These are phyloP conservation scores for Danio tinwini DNA, from an alignment of 2,797 vertebrate genomes.

Conservation along the genomic window DNA sequence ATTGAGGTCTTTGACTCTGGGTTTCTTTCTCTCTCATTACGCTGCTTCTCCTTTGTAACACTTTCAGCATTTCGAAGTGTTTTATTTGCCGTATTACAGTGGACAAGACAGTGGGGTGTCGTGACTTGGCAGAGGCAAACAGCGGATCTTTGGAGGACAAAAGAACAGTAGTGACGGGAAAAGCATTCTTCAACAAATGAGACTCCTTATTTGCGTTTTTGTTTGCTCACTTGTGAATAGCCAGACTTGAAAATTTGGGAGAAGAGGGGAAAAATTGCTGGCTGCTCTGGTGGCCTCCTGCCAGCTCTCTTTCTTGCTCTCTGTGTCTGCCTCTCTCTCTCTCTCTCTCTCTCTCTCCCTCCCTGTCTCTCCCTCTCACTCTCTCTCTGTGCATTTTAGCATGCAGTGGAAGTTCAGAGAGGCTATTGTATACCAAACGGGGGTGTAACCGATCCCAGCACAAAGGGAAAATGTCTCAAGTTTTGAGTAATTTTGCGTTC, in stretches of 20 bases:
- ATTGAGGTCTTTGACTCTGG: slow-evolving; percentile 35
- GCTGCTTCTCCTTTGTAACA: slow-evolving; percentile 50
- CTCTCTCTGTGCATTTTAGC: slow-evolving; percentile 45
- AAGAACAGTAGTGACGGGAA: slow-evolving; percentile 15
- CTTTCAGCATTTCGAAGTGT: slow-evolving; percentile 48
- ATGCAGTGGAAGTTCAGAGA: slow-evolving; percentile 52
- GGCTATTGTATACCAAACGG: slow-evolving; percentile 52
- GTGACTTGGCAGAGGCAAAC: slow-evolving; percentile 45
- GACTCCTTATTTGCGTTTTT: slow-evolving; percentile 42
- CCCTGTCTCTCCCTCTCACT: too few species aligned
- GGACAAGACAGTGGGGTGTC: slow-evolving; percentile 60
- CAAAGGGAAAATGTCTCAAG: slow-evolving; percentile 50
- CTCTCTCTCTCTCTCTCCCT: slow-evolving; percentile 25
- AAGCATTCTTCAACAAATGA: slow-evolving; percentile 17
- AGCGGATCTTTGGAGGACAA: slow-evolving; percentile 38
- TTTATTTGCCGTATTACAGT: slow-evolving; percentile 58
- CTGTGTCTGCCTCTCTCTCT: slow-evolving; percentile 39
- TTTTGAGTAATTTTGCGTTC: slow-evolving; percentile 16
- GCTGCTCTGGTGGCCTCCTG: slow-evolving; percentile 44
- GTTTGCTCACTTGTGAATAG: slow-evolving; percentile 36
- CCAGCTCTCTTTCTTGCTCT: slow-evolving; percentile 44
- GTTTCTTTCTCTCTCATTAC: slow-evolving; percentile 40
- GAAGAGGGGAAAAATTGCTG: slow-evolving; percentile 41
- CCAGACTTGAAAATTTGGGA: slow-evolving; percentile 42
- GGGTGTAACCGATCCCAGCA: slow-evolving; percentile 45